Evolutionary conservation across 30 jellyfish, hydroid and myxozoan species (phyloP).

Genomic region (Pelagia noctiluca): DNA sequence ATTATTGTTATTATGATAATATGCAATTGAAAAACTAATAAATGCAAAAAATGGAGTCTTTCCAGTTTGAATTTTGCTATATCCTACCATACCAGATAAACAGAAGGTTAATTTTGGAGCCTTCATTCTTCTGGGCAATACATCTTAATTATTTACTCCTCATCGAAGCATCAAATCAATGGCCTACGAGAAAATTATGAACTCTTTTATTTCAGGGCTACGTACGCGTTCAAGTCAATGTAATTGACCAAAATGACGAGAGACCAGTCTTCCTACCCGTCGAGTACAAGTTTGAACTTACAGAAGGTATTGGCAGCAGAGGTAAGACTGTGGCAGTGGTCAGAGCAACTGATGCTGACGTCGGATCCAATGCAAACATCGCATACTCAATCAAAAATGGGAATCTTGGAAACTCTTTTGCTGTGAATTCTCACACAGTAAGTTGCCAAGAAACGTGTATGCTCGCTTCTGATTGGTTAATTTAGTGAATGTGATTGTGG

Average conservation of each 20-base stretch:
- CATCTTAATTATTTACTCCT: no score
- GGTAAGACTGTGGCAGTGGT: conserved; percentile 69
- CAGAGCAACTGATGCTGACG: conserved; percentile 82
- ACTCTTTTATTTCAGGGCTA: conserved; percentile 49
- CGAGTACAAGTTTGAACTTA: conserved; percentile 39
- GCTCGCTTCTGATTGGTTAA: no score
- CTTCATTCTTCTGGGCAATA: no score
- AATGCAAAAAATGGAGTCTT: no score
- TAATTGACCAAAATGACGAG: conserved; percentile 80
- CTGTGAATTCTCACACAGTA: conserved; percentile 62
- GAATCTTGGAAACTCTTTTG: conserved; percentile 67
- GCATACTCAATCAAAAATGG: conserved; percentile 64
- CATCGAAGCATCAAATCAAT: conserved; percentile 22
- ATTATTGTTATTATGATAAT: no score
- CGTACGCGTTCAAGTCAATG: conserved; percentile 53
- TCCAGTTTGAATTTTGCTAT: no score
- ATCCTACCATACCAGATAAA: no score
- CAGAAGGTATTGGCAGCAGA: conserved; percentile 60
- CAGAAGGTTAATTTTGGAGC: no score
- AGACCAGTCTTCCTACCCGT: conserved; percentile 71
- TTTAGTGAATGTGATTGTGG: no score
- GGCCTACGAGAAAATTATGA: neutral
- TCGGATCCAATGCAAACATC: conserved; percentile 62
- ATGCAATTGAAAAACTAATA: no score
- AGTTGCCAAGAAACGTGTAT: no score